phyloP scores from a whole-genome alignment of 2,797 vertebrate species.

The Nannoperca australis region DNA sequence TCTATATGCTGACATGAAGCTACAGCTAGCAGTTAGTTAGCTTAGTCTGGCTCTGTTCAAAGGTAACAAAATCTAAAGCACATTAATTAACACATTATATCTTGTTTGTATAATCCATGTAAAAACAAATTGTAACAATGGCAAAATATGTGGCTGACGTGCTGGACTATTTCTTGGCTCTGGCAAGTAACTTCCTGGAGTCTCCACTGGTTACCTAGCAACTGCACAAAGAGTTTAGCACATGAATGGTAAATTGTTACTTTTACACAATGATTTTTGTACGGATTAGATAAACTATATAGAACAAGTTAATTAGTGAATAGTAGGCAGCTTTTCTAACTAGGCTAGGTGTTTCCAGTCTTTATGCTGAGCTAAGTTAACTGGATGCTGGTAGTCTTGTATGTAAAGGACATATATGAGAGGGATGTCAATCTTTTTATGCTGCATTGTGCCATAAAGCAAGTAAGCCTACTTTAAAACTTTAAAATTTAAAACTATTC shows the following conservation, averaged over 20 bases:
- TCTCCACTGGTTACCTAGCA: conserved; percentile 32
- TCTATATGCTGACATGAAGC: not conserved
- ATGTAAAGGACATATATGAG: conserved; percentile 9
- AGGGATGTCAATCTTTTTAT: not conserved
- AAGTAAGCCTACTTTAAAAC: not conserved
- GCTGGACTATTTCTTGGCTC: conserved; percentile 4
- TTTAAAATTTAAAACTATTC: not conserved
- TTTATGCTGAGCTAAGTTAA: not conserved
- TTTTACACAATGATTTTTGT: too few relatives aligned
- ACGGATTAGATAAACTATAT: not conserved
- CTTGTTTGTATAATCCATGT: not conserved
- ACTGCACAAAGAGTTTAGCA: not conserved
- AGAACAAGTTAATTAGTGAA: conserved; percentile 11
- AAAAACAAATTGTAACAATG: conserved; percentile 1
- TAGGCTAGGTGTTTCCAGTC: not conserved
- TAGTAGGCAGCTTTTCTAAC: not conserved
- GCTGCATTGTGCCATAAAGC: not conserved
- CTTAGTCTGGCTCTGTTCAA: not conserved
- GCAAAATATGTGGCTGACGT: not conserved
- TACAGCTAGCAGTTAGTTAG: not conserved
- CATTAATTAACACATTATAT: conserved; percentile 3
- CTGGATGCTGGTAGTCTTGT: not conserved
- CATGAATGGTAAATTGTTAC: not conserved
- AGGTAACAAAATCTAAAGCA: not conserved
- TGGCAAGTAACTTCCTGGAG: too few relatives aligned